phyloP scores from a whole-genome alignment of 1,140 invertebrate species.

The Scaptodrosophila lebanonensis region DNA sequence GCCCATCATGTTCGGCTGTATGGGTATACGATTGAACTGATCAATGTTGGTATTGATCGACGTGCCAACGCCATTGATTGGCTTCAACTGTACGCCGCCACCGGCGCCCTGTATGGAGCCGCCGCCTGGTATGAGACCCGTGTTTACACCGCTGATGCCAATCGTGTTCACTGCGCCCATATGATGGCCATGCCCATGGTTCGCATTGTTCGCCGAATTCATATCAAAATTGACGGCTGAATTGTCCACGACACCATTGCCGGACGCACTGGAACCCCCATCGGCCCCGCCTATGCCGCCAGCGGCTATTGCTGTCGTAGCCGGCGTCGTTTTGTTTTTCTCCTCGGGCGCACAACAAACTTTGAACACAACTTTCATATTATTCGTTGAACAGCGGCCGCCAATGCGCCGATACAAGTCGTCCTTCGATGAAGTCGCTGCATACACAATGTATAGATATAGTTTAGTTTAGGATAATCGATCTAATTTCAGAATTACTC shows the following conservation, averaged over 20 bases:
- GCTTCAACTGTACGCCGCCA: slow-evolving; percentile 35
- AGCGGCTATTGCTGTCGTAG: slow-evolving; percentile 77
- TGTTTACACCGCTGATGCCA: slow-evolving; percentile 42
- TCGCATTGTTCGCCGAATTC: slow-evolving; percentile 23
- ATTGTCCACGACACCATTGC: slow-evolving; percentile 48
- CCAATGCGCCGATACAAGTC: slow-evolving; percentile 93
- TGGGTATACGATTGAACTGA: slow-evolving; percentile 70
- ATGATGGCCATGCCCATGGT: slow-evolving; percentile 25
- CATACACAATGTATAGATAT: too few relatives aligned
- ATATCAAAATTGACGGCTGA: slow-evolving; percentile 23
- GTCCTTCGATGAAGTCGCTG: slow-evolving; percentile 91
- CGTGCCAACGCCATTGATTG: slow-evolving; percentile 39
- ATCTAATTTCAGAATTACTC: too few relatives aligned
- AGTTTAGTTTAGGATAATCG: too few relatives aligned
- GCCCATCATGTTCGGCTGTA: slow-evolving; percentile 60
- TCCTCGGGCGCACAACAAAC: slow-evolving; percentile 89
- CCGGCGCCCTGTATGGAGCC: slow-evolving; percentile 1
- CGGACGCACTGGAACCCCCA: slow-evolving; percentile 2
- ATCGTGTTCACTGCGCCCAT: slow-evolving; percentile 25
- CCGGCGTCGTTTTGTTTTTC: slow-evolving; percentile 73
- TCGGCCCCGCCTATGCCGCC: slow-evolving; percentile 77
- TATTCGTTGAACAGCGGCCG: slow-evolving; percentile 91
- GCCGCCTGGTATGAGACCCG: slow-evolving; percentile 18
- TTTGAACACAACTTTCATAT: slow-evolving; percentile 98
- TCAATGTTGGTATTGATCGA: slow-evolving; percentile 75